Evolutionary conservation across 1,140 invertebrate genomes (phyloP), one percentile per base, ranked within the genome.

Genomic region (Leptestheria dahalacensis): DNA sequence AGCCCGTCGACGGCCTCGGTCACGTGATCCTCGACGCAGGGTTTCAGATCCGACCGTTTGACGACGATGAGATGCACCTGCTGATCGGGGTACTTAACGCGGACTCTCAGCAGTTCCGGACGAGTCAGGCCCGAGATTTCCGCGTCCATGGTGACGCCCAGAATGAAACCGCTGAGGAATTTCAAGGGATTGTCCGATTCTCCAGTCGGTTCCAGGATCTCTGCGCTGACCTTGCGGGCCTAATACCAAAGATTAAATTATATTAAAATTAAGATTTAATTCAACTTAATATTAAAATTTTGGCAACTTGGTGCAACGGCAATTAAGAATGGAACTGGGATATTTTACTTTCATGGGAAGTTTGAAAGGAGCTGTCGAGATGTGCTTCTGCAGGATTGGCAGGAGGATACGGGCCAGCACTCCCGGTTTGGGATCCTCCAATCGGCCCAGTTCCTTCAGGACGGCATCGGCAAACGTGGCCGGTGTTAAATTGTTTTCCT

Each of bases 21-120:
- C 3, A 33, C 26, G 18, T 23, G n/a, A 0, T 28, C 15, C 15
- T 50, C 58, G 1, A 2, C 24, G 11, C 41, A 28, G n/a, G 26
- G 25, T 18, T 55, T 64, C 41, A 57, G 28, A 18, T 57, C 25
- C 33, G 53, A 55, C 26, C 49, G 24, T 53, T 26, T 52, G 0
- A 90, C 91, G 59, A 88, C 75, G 26, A 91, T 76, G 33, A 92
- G 74, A 69, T 94, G 87, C 21, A 82, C 81, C 67, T 86, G 83
- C 68, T 91, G 86, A 76, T 97, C 92, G 2, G 92, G 91, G 75
- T 94, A 95, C 65, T 88, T 85, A 15, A 95, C 80, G 72, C 86
- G 85, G 25, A 96, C 79, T 59, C 89, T 75, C 53, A 96, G 74
- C 60, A 81, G 77, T 59, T 73, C 73, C 2, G 86, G 74, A 70